phyloP scores from a whole-genome alignment of 2,888 invertebrate species.

The Nasonovia ribisnigri region DNA sequence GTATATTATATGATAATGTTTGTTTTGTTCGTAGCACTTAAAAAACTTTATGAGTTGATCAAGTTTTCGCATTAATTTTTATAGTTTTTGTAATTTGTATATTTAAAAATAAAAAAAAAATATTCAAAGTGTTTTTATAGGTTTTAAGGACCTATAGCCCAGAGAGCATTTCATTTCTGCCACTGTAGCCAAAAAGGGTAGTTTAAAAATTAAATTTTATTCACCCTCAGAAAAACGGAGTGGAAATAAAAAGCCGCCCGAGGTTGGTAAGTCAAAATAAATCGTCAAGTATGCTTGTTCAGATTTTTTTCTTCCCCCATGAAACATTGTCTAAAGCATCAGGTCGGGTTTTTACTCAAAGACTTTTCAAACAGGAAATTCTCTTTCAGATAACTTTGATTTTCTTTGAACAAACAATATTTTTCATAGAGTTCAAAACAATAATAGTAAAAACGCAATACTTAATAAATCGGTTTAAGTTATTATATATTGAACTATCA shows the following conservation, averaged over 20 bases:
- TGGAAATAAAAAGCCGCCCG: constrained; percentile 61
- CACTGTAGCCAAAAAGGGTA: constrained; percentile 37
- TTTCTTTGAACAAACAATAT: not conserved
- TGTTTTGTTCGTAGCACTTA: not conserved
- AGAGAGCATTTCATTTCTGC: constrained; percentile 40
- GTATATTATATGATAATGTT: not conserved
- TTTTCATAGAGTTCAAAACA: not conserved
- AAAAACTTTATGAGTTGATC: constrained; percentile 48
- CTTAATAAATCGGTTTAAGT: not conserved
- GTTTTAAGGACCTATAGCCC: constrained; percentile 33
- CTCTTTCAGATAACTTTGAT: not conserved
- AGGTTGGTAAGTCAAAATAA: constrained; percentile 61
- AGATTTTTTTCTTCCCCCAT: constrained; percentile 42
- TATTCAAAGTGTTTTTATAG: constrained; percentile 26
- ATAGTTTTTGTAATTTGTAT: constrained; percentile 37
- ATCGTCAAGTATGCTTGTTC: constrained; percentile 61
- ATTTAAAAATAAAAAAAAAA: constrained; percentile 30
- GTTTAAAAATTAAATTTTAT: constrained; percentile 65
- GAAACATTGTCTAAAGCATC: constrained; percentile 40
- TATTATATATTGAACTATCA: not conserved
- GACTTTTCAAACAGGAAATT: constrained; percentile 36
- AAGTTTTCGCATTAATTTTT: constrained; percentile 56
- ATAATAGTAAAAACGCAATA: not conserved
- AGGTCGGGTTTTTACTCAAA: constrained; percentile 19
- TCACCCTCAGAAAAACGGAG: constrained; percentile 55